Evolutionary conservation across 2,797 vertebrate genomes (phyloP).

Genomic region (Alca torda): DNA sequence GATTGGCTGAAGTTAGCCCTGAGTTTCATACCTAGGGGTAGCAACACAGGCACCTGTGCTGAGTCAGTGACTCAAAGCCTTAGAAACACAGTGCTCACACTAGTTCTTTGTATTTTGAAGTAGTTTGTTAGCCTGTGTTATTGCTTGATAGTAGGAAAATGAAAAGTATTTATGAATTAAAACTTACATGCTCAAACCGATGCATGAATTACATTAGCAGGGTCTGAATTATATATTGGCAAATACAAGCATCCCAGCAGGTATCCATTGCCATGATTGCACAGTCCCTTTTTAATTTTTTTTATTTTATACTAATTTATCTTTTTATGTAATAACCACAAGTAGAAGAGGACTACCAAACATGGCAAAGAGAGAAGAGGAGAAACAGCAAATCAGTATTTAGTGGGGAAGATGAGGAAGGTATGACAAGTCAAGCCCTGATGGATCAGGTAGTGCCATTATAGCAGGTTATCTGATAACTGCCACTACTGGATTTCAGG

Average conservation of each 20-base stretch:
- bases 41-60: fast-evolving
- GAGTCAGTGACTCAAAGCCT: neutral
- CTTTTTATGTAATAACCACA: neutral
- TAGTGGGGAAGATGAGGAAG: neutral
- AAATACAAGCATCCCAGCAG: neutral
- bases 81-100: neutral
- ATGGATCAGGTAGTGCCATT: neutral
- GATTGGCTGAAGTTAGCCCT: neutral
- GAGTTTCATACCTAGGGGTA: neutral
- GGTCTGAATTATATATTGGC: neutral
- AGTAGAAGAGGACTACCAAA: neutral
- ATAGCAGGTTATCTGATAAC: neutral
- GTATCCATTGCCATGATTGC: neutral
- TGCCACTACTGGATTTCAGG: neutral
- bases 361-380: neutral
- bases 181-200: neutral
- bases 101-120: neutral
- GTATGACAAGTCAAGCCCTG: neutral
- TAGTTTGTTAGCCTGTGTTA: neutral
- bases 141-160: neutral
- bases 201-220: neutral
- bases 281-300: neutral
- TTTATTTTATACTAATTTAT: neutral
- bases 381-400: neutral
- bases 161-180: neutral